Evolutionary conservation across 2,797 vertebrate genomes (phyloP).

Genomic region (Zenarchopterus dispar): DNA sequence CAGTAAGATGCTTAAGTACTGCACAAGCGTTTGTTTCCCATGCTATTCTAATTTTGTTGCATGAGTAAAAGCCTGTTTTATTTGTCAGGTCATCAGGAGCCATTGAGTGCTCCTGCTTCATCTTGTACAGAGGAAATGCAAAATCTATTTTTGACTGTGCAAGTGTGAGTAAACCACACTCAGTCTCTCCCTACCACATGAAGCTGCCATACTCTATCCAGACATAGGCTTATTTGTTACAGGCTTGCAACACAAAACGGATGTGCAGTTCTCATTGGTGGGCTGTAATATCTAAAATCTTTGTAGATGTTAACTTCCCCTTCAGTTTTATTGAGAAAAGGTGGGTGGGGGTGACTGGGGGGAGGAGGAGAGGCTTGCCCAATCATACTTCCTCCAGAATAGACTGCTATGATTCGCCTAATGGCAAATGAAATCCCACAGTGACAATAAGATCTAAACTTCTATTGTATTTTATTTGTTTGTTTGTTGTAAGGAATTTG

Average conservation of each 20-base stretch:
- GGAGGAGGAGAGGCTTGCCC: no score
- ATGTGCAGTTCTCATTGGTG: conserved; percentile 49
- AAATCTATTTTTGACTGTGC: conserved; percentile 70
- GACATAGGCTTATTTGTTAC: conserved; percentile 67
- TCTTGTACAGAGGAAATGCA: conserved; percentile 69
- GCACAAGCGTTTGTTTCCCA: conserved; percentile 15
- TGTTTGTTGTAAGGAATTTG: background rate
- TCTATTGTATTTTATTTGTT: background rate
- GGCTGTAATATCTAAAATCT: conserved; percentile 50
- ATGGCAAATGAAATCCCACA: conserved; percentile 33
- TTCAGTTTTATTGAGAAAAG: conserved; percentile 37
- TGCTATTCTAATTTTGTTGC: conserved; percentile 31
- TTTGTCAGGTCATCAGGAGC: conserved; percentile 55
- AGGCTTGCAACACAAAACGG: conserved; percentile 52
- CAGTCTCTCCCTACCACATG: conserved; percentile 63
- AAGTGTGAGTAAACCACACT: conserved; percentile 76
- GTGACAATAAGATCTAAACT: conserved; percentile 11
- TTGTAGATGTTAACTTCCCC: conserved; percentile 58
- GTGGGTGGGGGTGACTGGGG: no score
- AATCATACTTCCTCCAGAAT: conserved; percentile 63
- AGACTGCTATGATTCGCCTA: conserved; percentile 46
- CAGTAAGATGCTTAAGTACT: conserved; percentile 24
- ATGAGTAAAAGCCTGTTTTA: conserved; percentile 45
- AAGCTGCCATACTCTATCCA: conserved; percentile 54
- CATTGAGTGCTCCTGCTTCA: conserved; percentile 54